A percentile compares a stretch with the other conserved stretches of the same genome.
phyloP scores from a whole-genome alignment of 2,797 vertebrate species.

The Scolopax rusticola region DNA sequence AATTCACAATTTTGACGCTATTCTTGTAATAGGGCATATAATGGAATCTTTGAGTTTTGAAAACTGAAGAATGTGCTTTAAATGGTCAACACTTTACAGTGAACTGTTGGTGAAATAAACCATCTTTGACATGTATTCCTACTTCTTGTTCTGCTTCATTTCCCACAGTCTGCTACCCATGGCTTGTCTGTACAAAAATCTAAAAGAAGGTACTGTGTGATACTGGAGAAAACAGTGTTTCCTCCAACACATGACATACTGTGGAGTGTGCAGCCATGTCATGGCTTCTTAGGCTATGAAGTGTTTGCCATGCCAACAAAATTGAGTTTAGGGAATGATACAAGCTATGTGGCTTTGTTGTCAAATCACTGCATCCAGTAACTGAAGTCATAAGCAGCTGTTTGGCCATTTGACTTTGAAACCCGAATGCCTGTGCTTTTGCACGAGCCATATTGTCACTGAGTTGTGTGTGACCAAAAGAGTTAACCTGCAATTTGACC shows the following conservation, averaged over 20 bases:
- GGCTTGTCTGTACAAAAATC: background rate
- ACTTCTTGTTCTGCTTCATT: background rate
- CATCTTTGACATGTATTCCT: background rate
- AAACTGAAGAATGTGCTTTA: slow-evolving; percentile 16
- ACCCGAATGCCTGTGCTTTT: background rate
- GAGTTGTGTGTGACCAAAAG: background rate
- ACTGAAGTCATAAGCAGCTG: background rate
- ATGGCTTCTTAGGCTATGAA: background rate
- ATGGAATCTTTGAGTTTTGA: background rate
- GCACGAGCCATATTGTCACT: background rate
- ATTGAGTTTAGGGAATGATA: background rate
- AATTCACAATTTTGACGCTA: background rate
- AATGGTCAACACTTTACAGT: background rate
- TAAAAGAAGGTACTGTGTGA: background rate
- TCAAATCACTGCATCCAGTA: background rate
- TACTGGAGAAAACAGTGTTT: background rate
- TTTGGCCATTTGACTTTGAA: background rate
- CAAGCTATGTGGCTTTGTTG: background rate
- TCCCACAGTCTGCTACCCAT: background rate
- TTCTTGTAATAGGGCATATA: background rate
- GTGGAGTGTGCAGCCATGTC: background rate
- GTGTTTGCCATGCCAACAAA: background rate
- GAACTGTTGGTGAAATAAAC: background rate
- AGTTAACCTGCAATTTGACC: background rate
- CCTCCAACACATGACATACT: background rate